phyloP scores from a whole-genome alignment of 2,797 vertebrate species.

The Hybognathus amarus region DNA sequence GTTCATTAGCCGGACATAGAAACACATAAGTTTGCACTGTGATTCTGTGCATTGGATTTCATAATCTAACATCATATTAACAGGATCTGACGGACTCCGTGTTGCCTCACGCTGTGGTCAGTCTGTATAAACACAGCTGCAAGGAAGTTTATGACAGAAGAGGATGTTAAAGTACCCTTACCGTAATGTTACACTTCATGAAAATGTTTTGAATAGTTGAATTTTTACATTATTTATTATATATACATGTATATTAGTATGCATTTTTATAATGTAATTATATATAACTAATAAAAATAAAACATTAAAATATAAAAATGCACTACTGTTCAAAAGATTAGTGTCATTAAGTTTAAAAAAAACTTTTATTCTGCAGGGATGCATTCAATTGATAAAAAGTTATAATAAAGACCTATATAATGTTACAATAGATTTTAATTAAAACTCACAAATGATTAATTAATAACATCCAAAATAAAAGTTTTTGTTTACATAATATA shows the following conservation, averaged over 20 bases:
- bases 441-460: too few species aligned
- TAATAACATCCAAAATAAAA: too few species aligned
- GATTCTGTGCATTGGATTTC: conserved; percentile 32
- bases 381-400: neutral
- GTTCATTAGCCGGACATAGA: conserved; percentile 13
- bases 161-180: neutral
- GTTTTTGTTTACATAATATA: too few species aligned
- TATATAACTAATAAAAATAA: neutral
- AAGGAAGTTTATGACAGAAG: conserved; percentile 7
- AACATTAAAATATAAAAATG: neutral
- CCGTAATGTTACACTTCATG: conserved; percentile 8
- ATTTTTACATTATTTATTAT: neutral
- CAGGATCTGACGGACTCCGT: conserved; percentile 13
- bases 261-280: neutral
- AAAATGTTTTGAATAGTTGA: conserved; percentile 21
- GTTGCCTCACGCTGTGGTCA: conserved; percentile 40
- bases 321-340: neutral
- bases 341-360: too few species aligned
- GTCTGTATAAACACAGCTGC: conserved; percentile 25
- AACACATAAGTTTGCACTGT: conserved; percentile 38
- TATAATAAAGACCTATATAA: neutral
- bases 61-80: conserved; percentile 32
- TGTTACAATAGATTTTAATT: neutral
- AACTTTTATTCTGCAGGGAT: neutral
- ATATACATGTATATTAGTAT: too few species aligned